A percentile compares a stretch with the other conserved stretches of the same genome.
These are phyloP conservation scores for Prosopocoilus inquinatus DNA, from an alignment of 2,888 invertebrate genomes.

Conservation along the genomic window DNA sequence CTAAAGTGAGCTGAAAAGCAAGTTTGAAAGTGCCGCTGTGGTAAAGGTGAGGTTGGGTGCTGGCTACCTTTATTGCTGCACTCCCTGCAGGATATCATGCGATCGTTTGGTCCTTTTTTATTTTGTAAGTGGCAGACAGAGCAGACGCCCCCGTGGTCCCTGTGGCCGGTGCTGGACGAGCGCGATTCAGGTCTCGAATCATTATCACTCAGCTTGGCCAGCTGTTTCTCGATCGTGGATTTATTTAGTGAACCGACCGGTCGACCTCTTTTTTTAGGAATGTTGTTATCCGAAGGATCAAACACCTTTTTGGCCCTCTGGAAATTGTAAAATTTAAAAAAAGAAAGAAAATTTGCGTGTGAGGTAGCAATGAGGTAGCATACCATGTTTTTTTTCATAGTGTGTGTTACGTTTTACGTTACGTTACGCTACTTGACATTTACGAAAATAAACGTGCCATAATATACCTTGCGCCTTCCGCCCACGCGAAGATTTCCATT, in stretches of 20 bases:
- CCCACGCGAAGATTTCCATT: slow-evolving; percentile 53
- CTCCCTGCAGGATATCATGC: slow-evolving; percentile 67
- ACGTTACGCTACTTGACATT: neutral
- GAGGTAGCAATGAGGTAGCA: neutral
- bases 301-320: slow-evolving; percentile 81
- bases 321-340: slow-evolving; percentile 8
- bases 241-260: slow-evolving; percentile 64
- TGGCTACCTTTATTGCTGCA: slow-evolving; percentile 66
- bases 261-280: slow-evolving; percentile 70
- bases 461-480: slow-evolving; percentile 56
- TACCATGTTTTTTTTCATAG: too few species aligned
- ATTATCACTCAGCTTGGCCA: slow-evolving; percentile 33
- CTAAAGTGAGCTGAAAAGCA: slow-evolving; percentile 61
- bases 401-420: slow-evolving; percentile 9
- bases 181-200: slow-evolving; percentile 44
- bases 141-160: slow-evolving; percentile 59
- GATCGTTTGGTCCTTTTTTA: slow-evolving; percentile 59
- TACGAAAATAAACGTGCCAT: neutral
- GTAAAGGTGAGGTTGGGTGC: neutral
- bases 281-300: slow-evolving; percentile 80
- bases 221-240: slow-evolving; percentile 56
- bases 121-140: slow-evolving; percentile 62
- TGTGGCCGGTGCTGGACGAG: slow-evolving; percentile 45
- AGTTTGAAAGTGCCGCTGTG: neutral
- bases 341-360: neutral